A percentile compares a stretch with the other conserved stretches of the same genome.
Conservation (phyloP, 2,797 vertebrate species). For the Gallinago stenura region DNA sequence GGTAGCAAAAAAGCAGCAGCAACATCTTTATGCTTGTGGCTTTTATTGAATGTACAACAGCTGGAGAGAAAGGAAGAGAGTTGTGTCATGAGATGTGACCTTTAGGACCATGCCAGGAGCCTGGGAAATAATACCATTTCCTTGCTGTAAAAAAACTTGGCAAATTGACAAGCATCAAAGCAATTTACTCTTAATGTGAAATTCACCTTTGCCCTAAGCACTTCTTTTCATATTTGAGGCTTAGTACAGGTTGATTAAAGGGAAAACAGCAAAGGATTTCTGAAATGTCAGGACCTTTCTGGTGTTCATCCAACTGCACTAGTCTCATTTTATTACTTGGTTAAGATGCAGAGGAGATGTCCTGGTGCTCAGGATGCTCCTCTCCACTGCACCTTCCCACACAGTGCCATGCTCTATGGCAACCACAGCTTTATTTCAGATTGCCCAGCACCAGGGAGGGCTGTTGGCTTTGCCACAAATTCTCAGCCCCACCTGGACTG, state of each 20-base stretch:
- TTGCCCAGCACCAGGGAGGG: background rate
- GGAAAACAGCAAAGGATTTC: constrained; percentile 64
- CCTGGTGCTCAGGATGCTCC: background rate
- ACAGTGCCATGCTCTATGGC: background rate
- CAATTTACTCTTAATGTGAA: constrained; percentile 62
- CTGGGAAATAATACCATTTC: constrained; percentile 34
- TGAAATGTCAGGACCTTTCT: constrained; percentile 72
- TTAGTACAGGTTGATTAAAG: constrained; percentile 63
- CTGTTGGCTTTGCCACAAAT: background rate
- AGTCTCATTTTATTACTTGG: constrained; percentile 15
- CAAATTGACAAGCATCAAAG: constrained; percentile 42
- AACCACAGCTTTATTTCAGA: background rate
- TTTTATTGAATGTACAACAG: background rate
- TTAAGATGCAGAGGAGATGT: background rate
- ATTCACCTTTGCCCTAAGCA: constrained; percentile 66
- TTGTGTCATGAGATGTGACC: background rate
- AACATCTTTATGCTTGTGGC: background rate
- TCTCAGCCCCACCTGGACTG: too few relatives aligned
- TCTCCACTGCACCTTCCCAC: background rate
- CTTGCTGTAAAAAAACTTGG: constrained; percentile 20
- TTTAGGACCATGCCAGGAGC: constrained; percentile 31
- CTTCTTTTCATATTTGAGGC: constrained; percentile 65
- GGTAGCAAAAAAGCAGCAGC: background rate
- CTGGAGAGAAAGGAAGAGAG: background rate
- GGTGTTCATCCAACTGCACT: constrained; percentile 9